Evolutionary conservation across 2,797 vertebrate genomes (phyloP).

Genomic region (Xenopus petersii): DNA sequence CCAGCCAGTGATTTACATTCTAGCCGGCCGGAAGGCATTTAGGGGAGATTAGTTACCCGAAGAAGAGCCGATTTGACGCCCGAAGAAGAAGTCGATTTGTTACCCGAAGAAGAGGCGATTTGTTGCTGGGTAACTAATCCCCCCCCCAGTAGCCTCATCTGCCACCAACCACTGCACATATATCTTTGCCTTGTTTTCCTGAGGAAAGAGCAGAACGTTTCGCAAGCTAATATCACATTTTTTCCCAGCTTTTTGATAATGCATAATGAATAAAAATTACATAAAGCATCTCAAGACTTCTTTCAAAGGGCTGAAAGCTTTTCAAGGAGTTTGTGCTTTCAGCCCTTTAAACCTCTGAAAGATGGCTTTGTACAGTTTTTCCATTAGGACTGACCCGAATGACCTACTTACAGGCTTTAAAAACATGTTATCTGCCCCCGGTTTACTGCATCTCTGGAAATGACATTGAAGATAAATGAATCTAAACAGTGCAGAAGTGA

Average conservation of each 20-base stretch:
- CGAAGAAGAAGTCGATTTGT: no score
- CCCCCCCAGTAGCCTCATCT: no score
- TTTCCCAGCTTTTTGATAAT: constrained; percentile 38
- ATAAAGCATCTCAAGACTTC: constrained; percentile 14
- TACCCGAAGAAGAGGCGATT: no score
- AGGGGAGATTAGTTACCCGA: no score
- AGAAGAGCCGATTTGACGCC: no score
- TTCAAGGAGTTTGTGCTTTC: constrained; percentile 29
- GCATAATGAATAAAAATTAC: constrained; percentile 35
- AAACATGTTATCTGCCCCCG: neutral
- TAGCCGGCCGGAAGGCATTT: no score
- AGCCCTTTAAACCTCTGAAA: constrained; percentile 2
- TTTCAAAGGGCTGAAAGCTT: constrained; percentile 30
- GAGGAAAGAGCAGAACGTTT: constrained; percentile 7
- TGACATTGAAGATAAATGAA: neutral
- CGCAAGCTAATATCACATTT: constrained; percentile 32
- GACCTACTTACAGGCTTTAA: neutral
- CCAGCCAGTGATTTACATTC: no score
- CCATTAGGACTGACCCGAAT: constrained; percentile 1
- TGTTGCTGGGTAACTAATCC: no score
- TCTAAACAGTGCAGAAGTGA: neutral
- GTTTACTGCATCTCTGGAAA: neutral
- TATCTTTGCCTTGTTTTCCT: no score
- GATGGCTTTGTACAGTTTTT: constrained; percentile 6
- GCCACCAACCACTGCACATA: no score